Evolutionary conservation across 2,797 vertebrate genomes (phyloP).

Genomic region (Syngnathus rostellatus): DNA sequence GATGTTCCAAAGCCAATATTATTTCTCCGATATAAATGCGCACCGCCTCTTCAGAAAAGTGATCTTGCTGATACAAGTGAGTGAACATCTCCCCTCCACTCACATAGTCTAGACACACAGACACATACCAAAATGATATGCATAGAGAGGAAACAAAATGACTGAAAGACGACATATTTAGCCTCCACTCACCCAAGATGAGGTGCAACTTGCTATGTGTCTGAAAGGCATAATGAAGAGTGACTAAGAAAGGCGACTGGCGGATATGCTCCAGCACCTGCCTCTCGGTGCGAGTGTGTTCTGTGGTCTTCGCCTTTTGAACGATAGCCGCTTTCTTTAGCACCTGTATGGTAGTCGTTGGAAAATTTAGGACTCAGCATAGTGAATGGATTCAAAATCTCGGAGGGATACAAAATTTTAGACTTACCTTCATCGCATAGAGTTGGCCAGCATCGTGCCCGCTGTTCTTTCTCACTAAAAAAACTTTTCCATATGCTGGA

Average conservation of each 20-base stretch:
- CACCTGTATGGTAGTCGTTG: constrained; percentile 55
- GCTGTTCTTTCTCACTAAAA: constrained; percentile 85
- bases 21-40: constrained; percentile 86
- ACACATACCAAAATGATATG: background rate
- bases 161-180: constrained; percentile 6
- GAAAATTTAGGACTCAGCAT: background rate
- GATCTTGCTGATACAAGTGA: constrained; percentile 87
- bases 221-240: constrained; percentile 91
- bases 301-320: constrained; percentile 86
- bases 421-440: constrained; percentile 85
- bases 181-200: constrained; percentile 77
- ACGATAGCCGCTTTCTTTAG: constrained; percentile 89
- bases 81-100: constrained; percentile 93
- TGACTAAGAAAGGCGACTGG: constrained; percentile 89
- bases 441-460: constrained; percentile 82
- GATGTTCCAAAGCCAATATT: constrained; percentile 83
- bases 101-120: constrained; percentile 77
- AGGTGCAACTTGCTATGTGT: constrained; percentile 90
- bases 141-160: constrained; percentile 14
- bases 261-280: constrained; percentile 88
- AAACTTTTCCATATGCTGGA: constrained; percentile 90
- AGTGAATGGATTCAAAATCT: background rate
- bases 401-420: background rate
- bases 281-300: constrained; percentile 86
- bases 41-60: constrained; percentile 85